A percentile compares a stretch with the other conserved stretches of the same genome.
phyloP scores from a whole-genome alignment of 2,888 invertebrate genomes.

The Aromia moschata region DNA sequence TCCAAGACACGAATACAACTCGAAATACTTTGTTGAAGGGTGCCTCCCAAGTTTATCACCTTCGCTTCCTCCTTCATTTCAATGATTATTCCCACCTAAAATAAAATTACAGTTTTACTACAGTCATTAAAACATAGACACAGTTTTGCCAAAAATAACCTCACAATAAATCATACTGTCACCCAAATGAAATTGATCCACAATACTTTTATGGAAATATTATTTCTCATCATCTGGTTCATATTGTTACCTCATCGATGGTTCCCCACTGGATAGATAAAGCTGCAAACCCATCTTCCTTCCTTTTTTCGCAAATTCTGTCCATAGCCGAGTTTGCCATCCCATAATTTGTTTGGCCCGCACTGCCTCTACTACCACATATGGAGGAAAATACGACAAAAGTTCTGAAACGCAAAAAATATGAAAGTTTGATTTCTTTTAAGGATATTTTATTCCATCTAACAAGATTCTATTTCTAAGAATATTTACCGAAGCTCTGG shows the following conservation, averaged over 20 bases:
- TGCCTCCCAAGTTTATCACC: no score
- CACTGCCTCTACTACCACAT: conserved; percentile 45
- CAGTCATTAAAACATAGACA: no score
- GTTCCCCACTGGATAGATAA: conserved; percentile 50
- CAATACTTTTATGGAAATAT: no score
- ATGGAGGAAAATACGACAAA: conserved; percentile 49
- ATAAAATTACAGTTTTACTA: no score
- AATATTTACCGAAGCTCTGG: conserved; percentile 31
- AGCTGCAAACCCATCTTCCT: conserved; percentile 43
- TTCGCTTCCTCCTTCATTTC: no score
- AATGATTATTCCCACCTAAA: no score
- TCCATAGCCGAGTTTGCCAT: conserved; percentile 50
- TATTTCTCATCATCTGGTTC: conserved; percentile 31
- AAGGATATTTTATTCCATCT: not conserved
- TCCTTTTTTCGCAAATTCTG: conserved; percentile 45
- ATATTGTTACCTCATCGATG: conserved; percentile 42
- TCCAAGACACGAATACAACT: no score
- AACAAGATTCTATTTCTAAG: not conserved
- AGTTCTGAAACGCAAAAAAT: no score
- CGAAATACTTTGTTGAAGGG: no score
- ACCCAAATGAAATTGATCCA: no score
- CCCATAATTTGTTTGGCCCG: conserved; percentile 48
- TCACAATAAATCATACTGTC: no score
- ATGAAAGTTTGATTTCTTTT: not conserved
- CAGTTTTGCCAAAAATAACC: no score